Percentiles rank a stretch among this genome's conserved stretches.
Evolutionary conservation across 2,888 invertebrate species (phyloP).

Genomic region (Athetis lepigone): DNA sequence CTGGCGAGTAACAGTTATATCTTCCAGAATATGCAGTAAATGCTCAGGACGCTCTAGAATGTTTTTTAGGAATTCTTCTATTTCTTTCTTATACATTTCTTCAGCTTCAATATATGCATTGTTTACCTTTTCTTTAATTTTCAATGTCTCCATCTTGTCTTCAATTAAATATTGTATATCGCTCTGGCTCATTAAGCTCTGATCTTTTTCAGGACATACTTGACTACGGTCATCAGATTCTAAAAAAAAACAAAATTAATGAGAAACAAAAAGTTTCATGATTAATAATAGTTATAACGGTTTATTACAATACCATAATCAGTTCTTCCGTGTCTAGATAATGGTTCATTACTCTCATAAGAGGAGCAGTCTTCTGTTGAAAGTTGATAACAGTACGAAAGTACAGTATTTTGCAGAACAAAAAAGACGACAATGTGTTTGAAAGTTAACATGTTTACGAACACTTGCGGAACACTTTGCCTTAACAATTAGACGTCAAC

Average conservation of each 20-base stretch:
- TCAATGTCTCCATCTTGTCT: slow-evolving; percentile 45
- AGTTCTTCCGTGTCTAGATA: background rate
- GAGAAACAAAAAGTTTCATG: background rate
- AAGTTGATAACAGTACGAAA: background rate
- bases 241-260: slow-evolving; percentile 8
- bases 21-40: slow-evolving; percentile 70
- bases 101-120: slow-evolving; percentile 52
- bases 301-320: background rate
- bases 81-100: slow-evolving; percentile 51
- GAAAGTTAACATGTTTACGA: slow-evolving; percentile 36
- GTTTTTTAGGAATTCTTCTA: slow-evolving; percentile 57
- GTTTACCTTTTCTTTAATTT: slow-evolving; percentile 54
- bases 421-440: slow-evolving; percentile 22
- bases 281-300: background rate
- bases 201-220: slow-evolving; percentile 36
- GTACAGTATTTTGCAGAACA: slow-evolving; percentile 18
- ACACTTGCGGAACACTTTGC: slow-evolving; percentile 6
- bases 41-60: slow-evolving; percentile 67
- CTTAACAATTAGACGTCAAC: background rate
- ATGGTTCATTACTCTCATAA: background rate
- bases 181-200: slow-evolving; percentile 48
- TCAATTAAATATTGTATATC: slow-evolving; percentile 69
- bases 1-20: slow-evolving; percentile 55
- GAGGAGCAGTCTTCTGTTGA: background rate
- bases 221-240: background rate